Base-by-base conservation (phyloP, 1,140 invertebrate genomes). In the Oryzaephilus surinamensis region DNA sequence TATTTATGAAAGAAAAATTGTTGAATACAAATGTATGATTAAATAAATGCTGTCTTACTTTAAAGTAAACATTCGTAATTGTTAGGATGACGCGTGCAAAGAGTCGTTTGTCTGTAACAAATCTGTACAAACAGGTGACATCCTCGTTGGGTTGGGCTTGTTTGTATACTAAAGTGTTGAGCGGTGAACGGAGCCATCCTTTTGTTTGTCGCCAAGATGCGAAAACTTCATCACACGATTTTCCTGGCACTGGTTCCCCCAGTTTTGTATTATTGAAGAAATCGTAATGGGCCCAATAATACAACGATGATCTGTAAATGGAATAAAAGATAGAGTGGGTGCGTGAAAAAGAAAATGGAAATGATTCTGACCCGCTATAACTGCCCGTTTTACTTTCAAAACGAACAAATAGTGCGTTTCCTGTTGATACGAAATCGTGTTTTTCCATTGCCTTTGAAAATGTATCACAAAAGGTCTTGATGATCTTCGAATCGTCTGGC, bases 261-360 rank as follows among this genome's bases (percentile, higher is more conserved):
- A 82, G 84, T 18, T 79, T 74, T 0, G 83, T 90, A 40, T 87
- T 86, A 57, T 91, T 91, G 63, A 90, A 91, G 63, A 91, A 92
- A 52, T 92, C 86, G 48, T 90, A 92, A 58, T 90, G 85, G 0
- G 85, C 85, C 86, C 86, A 90, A 57, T 89, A 91, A 56, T 91
- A 90, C 0, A 92, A 63, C 0, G 86, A 90, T 12, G 77, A 80
- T 3, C n/a, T n/a, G n/a, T 72, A 24, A 46, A 55, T 41, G 33
- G n/a, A 32, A 41, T 20, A 32, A 32, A 16, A n/a, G n/a, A n/a
- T n/a, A n/a, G n/a, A n/a, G n/a, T n/a, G n/a, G n/a, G n/a, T n/a
- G n/a, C n/a, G n/a, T n/a, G n/a, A n/a, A n/a, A n/a, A n/a, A n/a
- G n/a, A n/a, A n/a, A n/a, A n/a, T n/a, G n/a, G n/a, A n/a, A n/a